Evolutionary conservation across 2,888 invertebrate genomes (phyloP).

Genomic region (Belgica antarctica): DNA sequence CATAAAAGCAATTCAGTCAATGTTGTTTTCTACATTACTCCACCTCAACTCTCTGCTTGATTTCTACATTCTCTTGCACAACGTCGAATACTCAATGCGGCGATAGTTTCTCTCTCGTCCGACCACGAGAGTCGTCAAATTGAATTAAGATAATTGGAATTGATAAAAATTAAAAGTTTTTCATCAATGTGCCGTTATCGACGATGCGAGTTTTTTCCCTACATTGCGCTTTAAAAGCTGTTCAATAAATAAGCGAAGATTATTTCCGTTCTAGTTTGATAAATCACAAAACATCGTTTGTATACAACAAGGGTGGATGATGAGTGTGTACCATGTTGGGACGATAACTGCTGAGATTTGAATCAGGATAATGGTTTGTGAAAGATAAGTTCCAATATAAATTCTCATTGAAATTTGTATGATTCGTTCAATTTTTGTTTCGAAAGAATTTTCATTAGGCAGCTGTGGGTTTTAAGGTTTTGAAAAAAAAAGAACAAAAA

Average conservation of each 20-base stretch:
- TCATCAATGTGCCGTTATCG: constrained; percentile 15
- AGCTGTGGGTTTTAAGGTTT: too few species aligned
- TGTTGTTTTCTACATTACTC: not conserved
- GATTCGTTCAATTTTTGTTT: too few species aligned
- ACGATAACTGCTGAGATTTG: too few species aligned
- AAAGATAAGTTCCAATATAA: too few species aligned
- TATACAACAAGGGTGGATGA: too few species aligned
- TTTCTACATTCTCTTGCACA: not conserved
- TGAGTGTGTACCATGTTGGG: too few species aligned
- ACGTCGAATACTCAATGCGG: not conserved
- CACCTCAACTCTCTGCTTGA: not conserved
- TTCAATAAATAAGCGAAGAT: constrained; percentile 21
- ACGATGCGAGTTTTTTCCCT: not conserved
- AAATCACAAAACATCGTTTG: constrained; percentile 21
- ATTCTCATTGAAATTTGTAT: too few species aligned
- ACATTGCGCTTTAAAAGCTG: not conserved
- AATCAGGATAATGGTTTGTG: too few species aligned
- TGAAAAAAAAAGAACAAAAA: too few species aligned
- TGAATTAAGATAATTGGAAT: constrained; percentile 42
- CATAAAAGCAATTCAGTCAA: not conserved
- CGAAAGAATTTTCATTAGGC: too few species aligned
- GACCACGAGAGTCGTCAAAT: not conserved
- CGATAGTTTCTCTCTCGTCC: constrained; percentile 30
- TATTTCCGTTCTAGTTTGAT: constrained; percentile 13
- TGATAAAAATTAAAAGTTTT: constrained; percentile 38